Conservation (phyloP, 2,888 invertebrate species). For the Tipula helvola region DNA sequence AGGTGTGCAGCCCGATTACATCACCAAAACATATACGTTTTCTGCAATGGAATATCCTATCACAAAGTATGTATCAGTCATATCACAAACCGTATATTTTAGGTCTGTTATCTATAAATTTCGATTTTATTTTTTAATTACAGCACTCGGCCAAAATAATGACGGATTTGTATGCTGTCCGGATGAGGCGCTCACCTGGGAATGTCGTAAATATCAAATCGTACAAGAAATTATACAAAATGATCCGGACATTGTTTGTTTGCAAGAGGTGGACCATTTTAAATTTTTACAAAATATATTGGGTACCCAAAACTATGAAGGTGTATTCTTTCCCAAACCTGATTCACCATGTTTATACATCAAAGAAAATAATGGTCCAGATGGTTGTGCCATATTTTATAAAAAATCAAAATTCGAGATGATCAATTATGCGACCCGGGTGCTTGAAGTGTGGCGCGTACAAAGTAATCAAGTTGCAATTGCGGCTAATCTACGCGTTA, state of each 20-base stretch:
- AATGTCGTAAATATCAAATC: constrained; percentile 49
- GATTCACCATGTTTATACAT: constrained; percentile 65
- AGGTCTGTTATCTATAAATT: not conserved
- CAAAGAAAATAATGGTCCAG: constrained; percentile 59
- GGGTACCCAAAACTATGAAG: constrained; percentile 49
- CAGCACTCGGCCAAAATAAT: constrained; percentile 55
- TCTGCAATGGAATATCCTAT: constrained; percentile 58
- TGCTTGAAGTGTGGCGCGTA: constrained; percentile 58
- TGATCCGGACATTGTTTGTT: constrained; percentile 56
- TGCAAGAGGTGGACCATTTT: constrained; percentile 66
- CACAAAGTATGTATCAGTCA: constrained; percentile 44
- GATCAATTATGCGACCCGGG: constrained; percentile 42
- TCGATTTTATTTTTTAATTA: constrained; percentile 20
- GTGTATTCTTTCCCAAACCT: constrained; percentile 61
- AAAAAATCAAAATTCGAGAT: constrained; percentile 48
- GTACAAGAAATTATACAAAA: constrained; percentile 57
- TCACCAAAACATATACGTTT: constrained; percentile 41
- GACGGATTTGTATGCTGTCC: constrained; percentile 63
- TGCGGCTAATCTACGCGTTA: constrained; percentile 40
- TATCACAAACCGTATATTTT: not conserved
- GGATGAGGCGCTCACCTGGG: constrained; percentile 55
- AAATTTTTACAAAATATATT: constrained; percentile 50
- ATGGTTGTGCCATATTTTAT: constrained; percentile 67
- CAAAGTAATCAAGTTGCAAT: constrained; percentile 63
- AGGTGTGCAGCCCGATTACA: constrained; percentile 38